Conservation (phyloP, 64 coral and sea anemone species). For the Pocillopora verrucosa region DNA sequence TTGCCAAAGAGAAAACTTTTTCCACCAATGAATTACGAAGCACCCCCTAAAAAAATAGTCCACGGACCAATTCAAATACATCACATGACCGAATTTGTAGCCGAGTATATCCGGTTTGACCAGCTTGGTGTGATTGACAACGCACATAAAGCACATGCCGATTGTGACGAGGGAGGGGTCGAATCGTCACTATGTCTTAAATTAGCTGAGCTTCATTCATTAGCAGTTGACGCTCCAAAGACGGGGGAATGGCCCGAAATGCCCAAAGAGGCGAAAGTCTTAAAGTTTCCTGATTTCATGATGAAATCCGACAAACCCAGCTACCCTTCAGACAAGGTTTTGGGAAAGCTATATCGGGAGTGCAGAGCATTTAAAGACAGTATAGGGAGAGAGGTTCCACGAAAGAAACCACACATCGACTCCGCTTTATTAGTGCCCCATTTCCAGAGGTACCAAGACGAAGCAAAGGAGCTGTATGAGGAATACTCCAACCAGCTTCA, state of each 20-base stretch:
- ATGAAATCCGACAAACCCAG: slow-evolving; percentile 98
- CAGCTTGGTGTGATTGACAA: slow-evolving; percentile 97
- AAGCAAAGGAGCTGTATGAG: slow-evolving; percentile 46
- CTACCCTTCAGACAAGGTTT: slow-evolving; percentile 80
- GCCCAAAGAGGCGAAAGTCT: slow-evolving; percentile 27
- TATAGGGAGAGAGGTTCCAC: slow-evolving; percentile 38
- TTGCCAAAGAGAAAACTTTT: slow-evolving; percentile 54
- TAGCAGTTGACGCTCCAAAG: slow-evolving; percentile 93
- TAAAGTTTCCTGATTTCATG: slow-evolving; percentile 95
- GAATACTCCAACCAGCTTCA: slow-evolving; percentile 59
- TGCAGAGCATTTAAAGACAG: slow-evolving; percentile 87
- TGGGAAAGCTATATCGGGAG: slow-evolving; percentile 89
- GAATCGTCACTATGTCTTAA: slow-evolving; percentile 81
- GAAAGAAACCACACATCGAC: slow-evolving; percentile 54
- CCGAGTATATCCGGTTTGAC: slow-evolving; percentile 86
- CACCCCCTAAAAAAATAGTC: slow-evolving; percentile 54
- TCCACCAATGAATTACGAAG: slow-evolving; percentile 91
- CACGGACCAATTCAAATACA: slow-evolving; percentile 51
- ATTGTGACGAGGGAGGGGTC: slow-evolving; percentile 57
- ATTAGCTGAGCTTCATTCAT: slow-evolving; percentile 80
- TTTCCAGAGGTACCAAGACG: slow-evolving; percentile 55
- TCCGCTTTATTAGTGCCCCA: slow-evolving; percentile 58
- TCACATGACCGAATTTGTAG: slow-evolving; percentile 89
- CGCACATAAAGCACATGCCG: slow-evolving; percentile 94
- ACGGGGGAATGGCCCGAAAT: slow-evolving; percentile 82